Evolutionary conservation across 2,797 vertebrate genomes (phyloP).

Genomic region (Gymnoscopelus microlampas): DNA sequence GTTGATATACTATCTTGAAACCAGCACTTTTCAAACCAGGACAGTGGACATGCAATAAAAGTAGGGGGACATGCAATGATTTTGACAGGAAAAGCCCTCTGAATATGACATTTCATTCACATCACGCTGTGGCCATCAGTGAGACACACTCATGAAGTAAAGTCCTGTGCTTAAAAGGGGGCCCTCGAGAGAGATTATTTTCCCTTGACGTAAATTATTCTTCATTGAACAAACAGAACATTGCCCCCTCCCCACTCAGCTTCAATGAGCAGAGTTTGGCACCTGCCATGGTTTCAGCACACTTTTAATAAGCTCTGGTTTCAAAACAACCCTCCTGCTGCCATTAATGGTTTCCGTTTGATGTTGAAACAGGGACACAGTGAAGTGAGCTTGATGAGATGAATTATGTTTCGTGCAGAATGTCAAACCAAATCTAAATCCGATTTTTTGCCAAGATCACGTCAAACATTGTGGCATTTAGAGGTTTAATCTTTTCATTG

Average conservation of each 20-base stretch:
- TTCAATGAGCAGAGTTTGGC: constrained; percentile 54
- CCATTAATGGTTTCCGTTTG: constrained; percentile 56
- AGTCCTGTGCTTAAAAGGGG: constrained; percentile 14
- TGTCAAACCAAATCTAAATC: constrained; percentile 33
- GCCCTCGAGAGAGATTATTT: constrained; percentile 36
- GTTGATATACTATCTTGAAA: neutral
- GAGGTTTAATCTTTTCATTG: constrained; percentile 28
- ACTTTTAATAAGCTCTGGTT: constrained; percentile 54
- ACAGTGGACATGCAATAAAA: constrained; percentile 39
- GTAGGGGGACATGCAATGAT: constrained; percentile 39
- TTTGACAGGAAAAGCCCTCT: constrained; percentile 37
- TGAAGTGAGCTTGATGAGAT: constrained; percentile 33
- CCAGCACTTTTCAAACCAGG: constrained; percentile 18
- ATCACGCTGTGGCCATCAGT: constrained; percentile 42
- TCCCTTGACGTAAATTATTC: constrained; percentile 30
- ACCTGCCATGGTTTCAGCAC: constrained; percentile 35
- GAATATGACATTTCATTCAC: constrained; percentile 41
- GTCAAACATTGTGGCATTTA: constrained; percentile 13
- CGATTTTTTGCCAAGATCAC: constrained; percentile 18
- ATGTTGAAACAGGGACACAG: constrained; percentile 40
- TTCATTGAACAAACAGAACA: constrained; percentile 45
- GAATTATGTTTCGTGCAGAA: constrained; percentile 34
- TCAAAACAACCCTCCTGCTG: constrained; percentile 31
- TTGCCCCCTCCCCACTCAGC: constrained; percentile 5
- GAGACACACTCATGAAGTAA: constrained; percentile 52